These are phyloP conservation scores for Heloderma charlesbogerti DNA, from an alignment of 2,113 vertebrate genomes.

Conservation along the genomic window DNA sequence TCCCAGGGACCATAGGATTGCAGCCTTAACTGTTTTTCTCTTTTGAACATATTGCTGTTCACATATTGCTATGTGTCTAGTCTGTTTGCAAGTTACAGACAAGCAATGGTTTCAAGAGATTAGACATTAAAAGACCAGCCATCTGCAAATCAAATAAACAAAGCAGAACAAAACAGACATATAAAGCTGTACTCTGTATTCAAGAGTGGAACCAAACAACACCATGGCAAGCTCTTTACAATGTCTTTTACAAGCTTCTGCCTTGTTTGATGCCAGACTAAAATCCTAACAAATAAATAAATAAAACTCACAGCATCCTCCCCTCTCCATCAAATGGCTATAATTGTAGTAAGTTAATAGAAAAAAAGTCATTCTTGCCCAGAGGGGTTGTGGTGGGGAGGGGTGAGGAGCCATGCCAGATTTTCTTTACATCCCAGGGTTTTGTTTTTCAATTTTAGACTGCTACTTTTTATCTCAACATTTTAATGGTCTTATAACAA, in stretches of 20 bases:
- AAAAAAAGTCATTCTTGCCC: neutral
- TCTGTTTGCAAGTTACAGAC: conserved; percentile 25
- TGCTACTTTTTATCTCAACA: conserved; percentile 31
- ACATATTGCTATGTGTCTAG: conserved; percentile 33
- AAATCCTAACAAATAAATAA: conserved; percentile 37
- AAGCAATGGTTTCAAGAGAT: conserved; percentile 42
- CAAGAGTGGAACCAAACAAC: conserved; percentile 50
- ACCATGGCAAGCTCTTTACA: neutral
- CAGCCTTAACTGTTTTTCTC: conserved; percentile 25
- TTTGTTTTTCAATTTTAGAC: conserved; percentile 29
- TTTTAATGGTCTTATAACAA: conserved; percentile 65
- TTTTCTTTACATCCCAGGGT: conserved; percentile 11
- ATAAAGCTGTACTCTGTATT: conserved; percentile 44
- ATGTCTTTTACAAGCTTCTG: conserved; percentile 22
- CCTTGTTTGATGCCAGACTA: conserved; percentile 24
- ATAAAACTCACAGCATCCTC: conserved; percentile 8
- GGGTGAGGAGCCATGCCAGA: neutral
- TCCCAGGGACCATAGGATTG: neutral
- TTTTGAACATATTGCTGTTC: conserved; percentile 45
- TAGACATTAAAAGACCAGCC: conserved; percentile 40
- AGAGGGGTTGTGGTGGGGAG: neutral
- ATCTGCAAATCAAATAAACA: conserved; percentile 24
- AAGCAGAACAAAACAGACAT: conserved; percentile 16
- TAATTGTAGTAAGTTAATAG: neutral
- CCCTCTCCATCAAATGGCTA: neutral